A percentile compares a stretch with the other conserved stretches of the same genome.
Conservation (phyloP, 37 sponge, comb jelly and placozoan genomes). For the Ianthella basta region DNA sequence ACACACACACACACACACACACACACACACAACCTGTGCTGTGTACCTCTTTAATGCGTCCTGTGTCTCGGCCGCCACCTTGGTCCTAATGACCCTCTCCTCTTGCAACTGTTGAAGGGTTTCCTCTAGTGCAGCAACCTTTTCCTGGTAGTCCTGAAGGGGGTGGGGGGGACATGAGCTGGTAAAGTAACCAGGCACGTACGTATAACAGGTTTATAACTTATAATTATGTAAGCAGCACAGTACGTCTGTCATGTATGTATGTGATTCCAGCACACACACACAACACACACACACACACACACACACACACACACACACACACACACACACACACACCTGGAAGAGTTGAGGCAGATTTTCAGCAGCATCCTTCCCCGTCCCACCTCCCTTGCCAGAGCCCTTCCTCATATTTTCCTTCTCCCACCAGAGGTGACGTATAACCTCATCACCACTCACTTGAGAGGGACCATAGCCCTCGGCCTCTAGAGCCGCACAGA, state of each 20-base stretch:
- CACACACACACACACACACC: too few species aligned
- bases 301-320: too few species aligned
- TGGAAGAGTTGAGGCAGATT: background rate
- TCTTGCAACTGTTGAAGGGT: background rate
- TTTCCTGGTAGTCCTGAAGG: slow-evolving; percentile 3
- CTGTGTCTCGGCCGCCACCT: background rate
- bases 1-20: slow-evolving; percentile 6
- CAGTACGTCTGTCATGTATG: too few species aligned
- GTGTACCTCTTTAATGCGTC: background rate
- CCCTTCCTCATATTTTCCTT: slow-evolving; percentile 24
- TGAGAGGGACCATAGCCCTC: slow-evolving; percentile 65
- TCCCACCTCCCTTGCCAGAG: background rate
- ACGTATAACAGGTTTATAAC: background rate
- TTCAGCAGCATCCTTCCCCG: background rate
- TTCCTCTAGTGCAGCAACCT: background rate
- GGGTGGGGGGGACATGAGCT: too few species aligned
- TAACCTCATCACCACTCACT: slow-evolving; percentile 56
- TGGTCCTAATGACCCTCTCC: background rate
- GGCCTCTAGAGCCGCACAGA: slow-evolving; percentile 39
- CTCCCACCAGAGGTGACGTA: slow-evolving; percentile 65
- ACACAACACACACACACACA: too few species aligned
- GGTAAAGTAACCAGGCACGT: too few species aligned
- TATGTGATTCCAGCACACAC: too few species aligned
- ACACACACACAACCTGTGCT: background rate
- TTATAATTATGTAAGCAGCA: background rate